Evolutionary conservation across 37 sponge, comb jelly and placozoan species (phyloP).

Genomic region (Amphimedon queenslandica): DNA sequence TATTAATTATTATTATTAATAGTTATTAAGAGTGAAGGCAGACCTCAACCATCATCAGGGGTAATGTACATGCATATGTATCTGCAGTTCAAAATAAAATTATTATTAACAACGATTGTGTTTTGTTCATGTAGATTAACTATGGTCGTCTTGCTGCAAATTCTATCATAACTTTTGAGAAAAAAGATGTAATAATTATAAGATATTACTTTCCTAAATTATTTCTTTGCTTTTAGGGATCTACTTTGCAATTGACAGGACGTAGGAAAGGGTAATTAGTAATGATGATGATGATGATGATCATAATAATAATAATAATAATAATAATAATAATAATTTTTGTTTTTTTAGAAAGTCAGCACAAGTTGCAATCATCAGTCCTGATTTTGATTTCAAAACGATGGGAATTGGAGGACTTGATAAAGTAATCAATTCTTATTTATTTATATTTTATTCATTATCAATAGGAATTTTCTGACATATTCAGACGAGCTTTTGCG

Average conservation of each 20-base stretch:
- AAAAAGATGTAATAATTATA: conserved; percentile 32
- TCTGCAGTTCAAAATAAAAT: no score
- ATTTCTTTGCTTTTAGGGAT: conserved; percentile 17
- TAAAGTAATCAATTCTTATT: conserved; percentile 59
- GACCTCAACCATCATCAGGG: no score
- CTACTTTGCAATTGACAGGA: conserved; percentile 67
- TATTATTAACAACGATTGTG: no score
- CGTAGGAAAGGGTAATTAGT: conserved; percentile 28
- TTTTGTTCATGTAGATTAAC: neutral
- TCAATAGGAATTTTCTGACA: conserved; percentile 86
- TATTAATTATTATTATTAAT: neutral
- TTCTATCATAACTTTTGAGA: conserved; percentile 60
- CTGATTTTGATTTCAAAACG: conserved; percentile 94
- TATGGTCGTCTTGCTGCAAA: conserved; percentile 40
- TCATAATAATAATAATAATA: no score
- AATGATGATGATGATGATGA: neutral
- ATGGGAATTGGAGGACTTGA: conserved; percentile 99
- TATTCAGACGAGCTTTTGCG: conserved; percentile 97
- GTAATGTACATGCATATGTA: no score
- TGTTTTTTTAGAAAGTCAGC: conserved; percentile 34
- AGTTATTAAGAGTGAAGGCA: no score
- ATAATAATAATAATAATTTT: neutral
- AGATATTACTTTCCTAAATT: neutral
- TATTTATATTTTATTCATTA: neutral
- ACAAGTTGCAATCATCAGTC: conserved; percentile 77